These are phyloP conservation scores for Aphaenogaster floridana DNA, from an alignment of 1,140 invertebrate species.

Conservation along the genomic window DNA sequence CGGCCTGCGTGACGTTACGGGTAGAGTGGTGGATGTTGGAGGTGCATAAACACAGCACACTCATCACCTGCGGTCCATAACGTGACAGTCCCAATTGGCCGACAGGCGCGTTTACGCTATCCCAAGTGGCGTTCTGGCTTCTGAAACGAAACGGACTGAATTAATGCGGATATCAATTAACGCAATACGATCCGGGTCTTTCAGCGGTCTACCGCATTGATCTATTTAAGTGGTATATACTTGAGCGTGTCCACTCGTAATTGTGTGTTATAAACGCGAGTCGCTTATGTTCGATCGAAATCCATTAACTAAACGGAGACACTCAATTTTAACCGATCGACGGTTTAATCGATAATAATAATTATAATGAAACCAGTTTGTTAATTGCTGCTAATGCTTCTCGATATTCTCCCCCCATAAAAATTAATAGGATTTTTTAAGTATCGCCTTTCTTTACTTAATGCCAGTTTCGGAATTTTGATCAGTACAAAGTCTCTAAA, in stretches of 20 bases:
- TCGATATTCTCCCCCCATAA: neutral
- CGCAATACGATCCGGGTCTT: slow-evolving; percentile 1
- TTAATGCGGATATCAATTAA: slow-evolving; percentile 10
- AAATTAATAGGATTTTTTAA: slow-evolving; percentile 33
- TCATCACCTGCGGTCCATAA: slow-evolving; percentile 78
- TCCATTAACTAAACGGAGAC: slow-evolving; percentile 5
- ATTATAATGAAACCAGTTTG: neutral
- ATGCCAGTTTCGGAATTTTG: neutral
- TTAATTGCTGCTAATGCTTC: neutral
- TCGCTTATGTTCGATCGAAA: neutral
- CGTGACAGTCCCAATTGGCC: slow-evolving; percentile 72
- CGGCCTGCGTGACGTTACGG: slow-evolving; percentile 60
- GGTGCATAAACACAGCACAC: slow-evolving; percentile 76
- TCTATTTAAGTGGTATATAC: slow-evolving; percentile 13
- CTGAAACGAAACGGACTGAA: slow-evolving; percentile 44
- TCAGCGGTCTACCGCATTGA: slow-evolving; percentile 3
- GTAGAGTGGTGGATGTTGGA: slow-evolving; percentile 62
- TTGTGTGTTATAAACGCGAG: neutral
- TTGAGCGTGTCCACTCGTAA: slow-evolving; percentile 2
- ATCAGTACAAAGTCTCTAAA: neutral
- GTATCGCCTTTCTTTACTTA: neutral
- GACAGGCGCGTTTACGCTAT: slow-evolving; percentile 55
- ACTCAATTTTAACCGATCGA: neutral
- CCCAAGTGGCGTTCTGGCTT: slow-evolving; percentile 30
- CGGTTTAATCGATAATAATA: neutral